These are phyloP conservation scores for Caenorhabditis imperialis DNA, from an alignment of 2,888 invertebrate species.

Conservation along the genomic window DNA sequence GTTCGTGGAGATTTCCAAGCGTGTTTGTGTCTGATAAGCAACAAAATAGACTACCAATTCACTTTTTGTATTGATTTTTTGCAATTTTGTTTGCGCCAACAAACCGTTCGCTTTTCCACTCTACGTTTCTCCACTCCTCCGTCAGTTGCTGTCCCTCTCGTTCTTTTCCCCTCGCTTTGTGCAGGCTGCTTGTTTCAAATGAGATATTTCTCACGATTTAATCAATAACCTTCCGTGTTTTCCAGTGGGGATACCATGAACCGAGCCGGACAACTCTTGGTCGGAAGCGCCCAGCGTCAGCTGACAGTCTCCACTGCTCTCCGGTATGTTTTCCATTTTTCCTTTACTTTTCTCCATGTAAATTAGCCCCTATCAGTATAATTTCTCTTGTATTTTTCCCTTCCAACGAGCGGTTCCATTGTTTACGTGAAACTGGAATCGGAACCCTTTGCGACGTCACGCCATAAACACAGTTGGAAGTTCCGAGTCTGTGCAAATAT, in stretches of 20 bases:
- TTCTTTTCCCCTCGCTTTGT: constrained; percentile 6
- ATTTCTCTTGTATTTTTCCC: too few species aligned
- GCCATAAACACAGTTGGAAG: constrained; percentile 15
- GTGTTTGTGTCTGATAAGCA: constrained; percentile 1
- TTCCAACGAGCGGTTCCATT: too few species aligned
- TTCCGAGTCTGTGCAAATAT: constrained; percentile 31
- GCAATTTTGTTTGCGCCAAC: not conserved
- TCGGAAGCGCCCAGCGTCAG: constrained; percentile 20
- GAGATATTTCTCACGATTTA: not conserved
- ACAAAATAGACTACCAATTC: not conserved
- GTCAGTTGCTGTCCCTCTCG: constrained; percentile 12
- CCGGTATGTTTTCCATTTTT: constrained; percentile 27
- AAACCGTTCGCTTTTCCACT: constrained; percentile 10
- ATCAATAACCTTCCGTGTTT: not conserved
- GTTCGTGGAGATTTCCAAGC: constrained; percentile 3
- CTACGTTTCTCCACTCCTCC: not conserved
- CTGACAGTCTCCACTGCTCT: constrained; percentile 14
- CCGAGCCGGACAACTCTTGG: constrained; percentile 35
- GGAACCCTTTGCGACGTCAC: constrained; percentile 9
- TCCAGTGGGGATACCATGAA: constrained; percentile 35
- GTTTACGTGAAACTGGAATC: constrained; percentile 16
- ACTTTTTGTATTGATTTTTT: not conserved
- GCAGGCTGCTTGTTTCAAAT: constrained; percentile 11
- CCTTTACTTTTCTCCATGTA: too few species aligned
- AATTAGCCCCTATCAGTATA: too few species aligned